These are phyloP conservation scores for Iguana delicatissima DNA, from an alignment of 2,797 vertebrate genomes.

Conservation along the genomic window DNA sequence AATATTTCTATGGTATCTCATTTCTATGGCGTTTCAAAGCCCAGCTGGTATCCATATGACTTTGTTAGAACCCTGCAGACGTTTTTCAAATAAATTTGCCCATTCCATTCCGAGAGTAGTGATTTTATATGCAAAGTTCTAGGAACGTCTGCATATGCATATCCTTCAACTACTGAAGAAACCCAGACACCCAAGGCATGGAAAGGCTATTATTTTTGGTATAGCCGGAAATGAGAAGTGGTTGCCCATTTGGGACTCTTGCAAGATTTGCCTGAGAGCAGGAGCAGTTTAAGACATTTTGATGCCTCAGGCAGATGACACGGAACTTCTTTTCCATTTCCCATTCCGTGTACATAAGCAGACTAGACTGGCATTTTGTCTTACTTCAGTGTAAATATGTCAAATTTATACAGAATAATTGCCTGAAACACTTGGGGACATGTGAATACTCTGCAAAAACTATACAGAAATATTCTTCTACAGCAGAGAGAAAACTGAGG, in stretches of 20 bases:
- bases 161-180: conserved; percentile 8
- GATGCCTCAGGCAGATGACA: no score
- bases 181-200: conserved; percentile 6
- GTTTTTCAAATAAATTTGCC: conserved; percentile 21
- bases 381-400: no score
- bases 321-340: no score
- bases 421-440: no score
- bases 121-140: conserved; percentile 45
- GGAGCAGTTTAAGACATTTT: no score
- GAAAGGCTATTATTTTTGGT: not conserved
- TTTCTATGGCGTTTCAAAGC: not conserved
- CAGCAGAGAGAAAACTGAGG: no score
- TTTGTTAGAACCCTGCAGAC: not conserved
- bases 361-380: no score
- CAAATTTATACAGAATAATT: no score
- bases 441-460: no score
- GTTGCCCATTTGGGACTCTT: not conserved
- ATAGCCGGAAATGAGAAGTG: no score
- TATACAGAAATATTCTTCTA: no score
- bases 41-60: conserved; percentile 47
- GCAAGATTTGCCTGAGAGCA: not conserved
- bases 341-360: no score
- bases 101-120: conserved; percentile 14
- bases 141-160: conserved; percentile 23
- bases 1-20: not conserved